Conservation (phyloP, 92 coral and sea anemone genomes). For the Parazoanthus atlanticus region DNA sequence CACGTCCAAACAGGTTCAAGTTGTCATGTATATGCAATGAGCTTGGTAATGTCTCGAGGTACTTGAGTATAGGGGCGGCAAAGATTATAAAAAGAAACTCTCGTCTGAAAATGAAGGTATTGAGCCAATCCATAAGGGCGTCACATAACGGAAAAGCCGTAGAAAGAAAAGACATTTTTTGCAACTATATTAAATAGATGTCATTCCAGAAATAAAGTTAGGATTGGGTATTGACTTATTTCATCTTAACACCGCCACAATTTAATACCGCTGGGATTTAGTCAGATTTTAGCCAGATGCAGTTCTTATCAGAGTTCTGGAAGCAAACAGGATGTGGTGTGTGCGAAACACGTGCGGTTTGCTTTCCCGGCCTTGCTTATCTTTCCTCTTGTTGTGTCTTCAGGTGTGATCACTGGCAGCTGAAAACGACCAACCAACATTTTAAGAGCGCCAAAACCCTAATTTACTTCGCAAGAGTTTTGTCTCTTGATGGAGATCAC, state of each 20-base stretch:
- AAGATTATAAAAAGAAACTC: neutral
- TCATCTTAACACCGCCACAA: constrained; percentile 1
- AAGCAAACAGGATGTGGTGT: constrained; percentile 42
- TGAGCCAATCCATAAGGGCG: neutral
- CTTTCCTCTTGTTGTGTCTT: constrained; percentile 41
- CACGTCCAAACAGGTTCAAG: constrained; percentile 1
- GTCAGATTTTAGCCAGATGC: constrained; percentile 48
- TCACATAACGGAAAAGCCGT: constrained; percentile 16
- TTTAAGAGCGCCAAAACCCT: constrained; percentile 8
- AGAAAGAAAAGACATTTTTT: neutral
- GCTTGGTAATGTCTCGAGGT: constrained; percentile 16
- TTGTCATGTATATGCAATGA: constrained; percentile 7
- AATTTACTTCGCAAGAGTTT: constrained; percentile 38
- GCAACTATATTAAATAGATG: constrained; percentile 21
- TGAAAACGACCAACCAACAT: constrained; percentile 24
- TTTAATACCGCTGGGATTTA: constrained; percentile 3
- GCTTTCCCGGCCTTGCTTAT: constrained; percentile 10
- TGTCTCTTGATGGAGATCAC: neutral
- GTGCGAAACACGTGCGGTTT: constrained; percentile 29
- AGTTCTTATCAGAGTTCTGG: constrained; percentile 23
- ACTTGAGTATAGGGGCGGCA: neutral
- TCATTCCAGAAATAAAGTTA: neutral
- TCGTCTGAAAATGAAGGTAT: neutral
- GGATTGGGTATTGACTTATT: neutral
- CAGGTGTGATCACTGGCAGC: constrained; percentile 37